Evolutionary conservation across 2,888 invertebrate genomes (phyloP), one percentile per base, ranked within the genome.

Genomic region (Automeris io): DNA sequence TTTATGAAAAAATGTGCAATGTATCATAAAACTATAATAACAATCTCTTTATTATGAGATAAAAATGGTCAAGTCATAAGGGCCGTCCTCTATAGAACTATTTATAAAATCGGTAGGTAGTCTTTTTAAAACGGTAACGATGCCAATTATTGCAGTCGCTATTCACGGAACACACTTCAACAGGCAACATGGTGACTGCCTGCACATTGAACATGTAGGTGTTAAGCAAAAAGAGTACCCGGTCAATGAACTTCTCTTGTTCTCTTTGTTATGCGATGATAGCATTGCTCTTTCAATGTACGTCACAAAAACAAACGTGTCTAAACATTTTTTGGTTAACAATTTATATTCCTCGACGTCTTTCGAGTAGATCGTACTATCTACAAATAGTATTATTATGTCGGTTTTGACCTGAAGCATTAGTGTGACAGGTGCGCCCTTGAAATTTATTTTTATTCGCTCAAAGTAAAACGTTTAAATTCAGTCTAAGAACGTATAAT

Each of bases 161-260:
- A 52, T 70, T 71, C 73, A 70, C 70, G 69, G 65, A 64, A 61
- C 51, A 56, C 53, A 51, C n/a, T n/a, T n/a, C n/a, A n/a, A n/a
- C n/a, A 23, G 60, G 65, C 64, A 62, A 54, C 65, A 74, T 72
- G 61, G 66, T 65, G 65, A 66, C 62, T 49, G 51, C 50, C 52
- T 51, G 54, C 57, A 64, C 55, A 58, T 47, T n/a, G n/a, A n/a
- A n/a, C n/a, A n/a, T n/a, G n/a, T n/a, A n/a, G n/a, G n/a, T n/a
- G n/a, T 54, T 47, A 49, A 45, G 42, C 57, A 50, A 56, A 57
- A 64, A 61, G 53, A 54, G 67, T 69, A 65, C 57, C 63, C 74
- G 75, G 81, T 81, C 79, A 81, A 77, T 80, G 81, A 82, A 81
- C 81, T 79, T 73, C 58, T 52, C 58, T 61, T n/a, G n/a, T 70